Evolutionary conservation across 53 echinoderm and acorn worm genomes (phyloP), one percentile per base, ranked within the genome.

Genomic region (Temnopleurus reevesii): DNA sequence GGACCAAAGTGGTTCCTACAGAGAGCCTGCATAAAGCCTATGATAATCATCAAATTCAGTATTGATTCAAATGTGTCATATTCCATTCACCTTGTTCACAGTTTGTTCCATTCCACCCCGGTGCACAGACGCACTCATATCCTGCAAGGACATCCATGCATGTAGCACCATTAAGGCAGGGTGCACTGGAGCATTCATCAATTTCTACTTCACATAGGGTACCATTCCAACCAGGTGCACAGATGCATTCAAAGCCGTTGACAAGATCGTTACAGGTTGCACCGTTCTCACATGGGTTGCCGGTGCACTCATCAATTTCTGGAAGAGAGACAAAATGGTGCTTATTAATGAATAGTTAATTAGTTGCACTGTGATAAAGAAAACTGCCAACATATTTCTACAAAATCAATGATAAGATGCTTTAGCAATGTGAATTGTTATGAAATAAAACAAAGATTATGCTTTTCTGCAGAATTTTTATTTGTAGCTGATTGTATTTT

Each of bases 201-300:
- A 94, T 90, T 38, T 94, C 94, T 18, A 57, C 71, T 15, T 90
- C 89, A 91, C 95, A 95, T 43, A 27, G 47, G 18, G 63, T 77
- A 35, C 96, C 96, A 76, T 54, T 89, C 76, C 63, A 96, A 13
- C 96, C 94, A 7, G 65, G 77, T 10, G 91, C 64, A 57, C 96
- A 96, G 10, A 90, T 43, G 63, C 96, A 94, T 12, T 89, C 90
- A 59, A 79, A 96, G 28, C 91, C 65, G 64, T 96, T 96, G 26
- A 90, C 64, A 41, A 58, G 76, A 65, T 96, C 96, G 8, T 86
- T 83, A 66, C 96, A 96, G 12, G 94, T 94, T 2, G 92, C 92
- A 77, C 92, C 91, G 81, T 93, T 90, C 29, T 76, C 24, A 46
- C 95, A 95, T 30, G 95, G 95, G 80, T 84, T 81, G 55, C 92